Percentiles rank a stretch among this genome's conserved stretches.
phyloP scores from a whole-genome alignment of 2,888 invertebrate genomes.

The Apamea sordens region DNA sequence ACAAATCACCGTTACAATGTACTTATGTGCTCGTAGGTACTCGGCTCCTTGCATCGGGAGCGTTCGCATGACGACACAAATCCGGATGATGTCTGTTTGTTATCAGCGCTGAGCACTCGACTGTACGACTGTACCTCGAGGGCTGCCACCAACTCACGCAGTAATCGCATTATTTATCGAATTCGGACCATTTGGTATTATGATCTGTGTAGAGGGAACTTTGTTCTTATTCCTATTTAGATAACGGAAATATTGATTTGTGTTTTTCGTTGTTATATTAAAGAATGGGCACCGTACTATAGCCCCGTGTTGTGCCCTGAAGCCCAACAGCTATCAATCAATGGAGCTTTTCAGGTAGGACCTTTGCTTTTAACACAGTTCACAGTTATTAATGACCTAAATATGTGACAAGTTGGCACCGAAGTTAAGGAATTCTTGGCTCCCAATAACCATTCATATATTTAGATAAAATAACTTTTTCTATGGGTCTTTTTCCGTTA shows the following conservation, averaged over 20 bases:
- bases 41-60: constrained; percentile 60
- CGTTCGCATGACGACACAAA: constrained; percentile 89
- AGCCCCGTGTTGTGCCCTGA: not conserved
- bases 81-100: constrained; percentile 90
- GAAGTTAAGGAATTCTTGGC: not conserved
- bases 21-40: constrained; percentile 57
- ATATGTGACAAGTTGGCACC: not conserved
- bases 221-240: constrained; percentile 29
- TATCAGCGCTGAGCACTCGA: constrained; percentile 89
- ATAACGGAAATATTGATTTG: constrained; percentile 9
- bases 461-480: not conserved
- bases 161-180: constrained; percentile 86
- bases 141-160: constrained; percentile 77
- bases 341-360: not conserved
- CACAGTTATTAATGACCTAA: not conserved
- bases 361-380: not conserved
- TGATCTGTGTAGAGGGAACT: constrained; percentile 54
- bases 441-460: not conserved
- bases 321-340: not conserved
- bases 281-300: not conserved
- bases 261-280: not conserved
- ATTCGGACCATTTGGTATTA: constrained; percentile 79
- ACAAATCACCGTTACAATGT: constrained; percentile 66
- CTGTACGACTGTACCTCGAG: constrained; percentile 79
- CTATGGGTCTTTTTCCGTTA: not conserved